Conservation (phyloP, 2,113 vertebrate species). For the Nerophis ophidion region DNA sequence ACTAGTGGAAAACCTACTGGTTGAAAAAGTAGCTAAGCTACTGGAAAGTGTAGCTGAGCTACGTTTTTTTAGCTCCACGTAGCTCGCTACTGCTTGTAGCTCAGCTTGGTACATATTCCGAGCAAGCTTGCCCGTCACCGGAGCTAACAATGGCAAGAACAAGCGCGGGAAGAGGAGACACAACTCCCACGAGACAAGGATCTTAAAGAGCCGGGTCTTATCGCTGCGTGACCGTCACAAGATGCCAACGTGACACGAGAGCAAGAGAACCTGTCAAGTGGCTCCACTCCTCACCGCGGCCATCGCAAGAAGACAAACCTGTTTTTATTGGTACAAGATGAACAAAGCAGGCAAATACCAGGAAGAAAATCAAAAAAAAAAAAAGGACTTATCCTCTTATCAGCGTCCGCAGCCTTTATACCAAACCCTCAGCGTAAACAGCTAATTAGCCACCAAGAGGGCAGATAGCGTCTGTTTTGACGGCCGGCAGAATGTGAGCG, state of each 20-base stretch:
- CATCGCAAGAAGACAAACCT: background rate
- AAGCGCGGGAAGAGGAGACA: background rate
- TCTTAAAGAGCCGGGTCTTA: conserved; percentile 8
- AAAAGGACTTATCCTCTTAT: background rate
- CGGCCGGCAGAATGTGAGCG: conserved; percentile 58
- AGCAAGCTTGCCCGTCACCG: background rate
- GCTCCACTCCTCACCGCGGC: background rate
- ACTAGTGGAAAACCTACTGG: too few species aligned
- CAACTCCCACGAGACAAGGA: background rate
- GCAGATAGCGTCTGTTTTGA: conserved; percentile 71
- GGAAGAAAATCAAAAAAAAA: background rate
- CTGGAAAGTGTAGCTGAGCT: too few species aligned
- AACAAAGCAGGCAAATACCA: background rate
- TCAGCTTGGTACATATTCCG: background rate
- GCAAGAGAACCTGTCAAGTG: conserved; percentile 1
- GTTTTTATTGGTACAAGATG: background rate
- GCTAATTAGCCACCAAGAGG: conserved; percentile 69
- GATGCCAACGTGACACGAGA: conserved; percentile 5
- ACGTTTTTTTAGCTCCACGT: too few species aligned
- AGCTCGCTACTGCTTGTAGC: too few species aligned
- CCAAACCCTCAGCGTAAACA: conserved; percentile 53
- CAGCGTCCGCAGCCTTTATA: conserved; percentile 20
- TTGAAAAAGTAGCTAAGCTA: too few species aligned
- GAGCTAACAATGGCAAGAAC: background rate
- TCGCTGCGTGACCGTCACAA: background rate